Evolutionary conservation across 2,113 vertebrate species (phyloP).

Genomic region (Dermatemys mawii): DNA sequence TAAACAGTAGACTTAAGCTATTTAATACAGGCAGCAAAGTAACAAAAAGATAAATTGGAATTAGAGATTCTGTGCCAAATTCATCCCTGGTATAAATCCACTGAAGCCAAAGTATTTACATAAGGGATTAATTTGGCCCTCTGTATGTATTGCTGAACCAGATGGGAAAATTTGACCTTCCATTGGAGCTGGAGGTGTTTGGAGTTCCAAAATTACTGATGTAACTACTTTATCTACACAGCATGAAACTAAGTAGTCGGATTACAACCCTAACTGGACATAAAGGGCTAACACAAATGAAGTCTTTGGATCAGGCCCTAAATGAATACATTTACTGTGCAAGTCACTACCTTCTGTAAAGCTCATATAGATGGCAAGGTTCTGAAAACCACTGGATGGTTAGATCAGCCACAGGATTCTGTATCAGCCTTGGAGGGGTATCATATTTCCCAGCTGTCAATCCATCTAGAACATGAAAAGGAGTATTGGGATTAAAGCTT

Average conservation of each 20-base stretch:
- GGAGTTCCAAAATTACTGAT: background rate
- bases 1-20: constrained; percentile 29
- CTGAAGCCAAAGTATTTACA: background rate
- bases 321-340: background rate
- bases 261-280: background rate
- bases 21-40: constrained; percentile 53
- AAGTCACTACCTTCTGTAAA: background rate
- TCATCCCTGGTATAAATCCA: background rate
- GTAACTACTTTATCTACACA: background rate
- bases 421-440: background rate
- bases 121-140: background rate
- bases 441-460: constrained; percentile 18
- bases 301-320: background rate
- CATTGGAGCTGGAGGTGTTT: background rate
- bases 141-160: background rate
- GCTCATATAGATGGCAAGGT: background rate
- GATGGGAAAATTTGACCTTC: background rate
- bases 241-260: background rate
- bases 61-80: background rate
- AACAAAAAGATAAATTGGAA: background rate
- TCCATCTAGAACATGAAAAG: background rate
- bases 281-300: background rate
- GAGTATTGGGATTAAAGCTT: background rate
- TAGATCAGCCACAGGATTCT: background rate
- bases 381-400: background rate